Percentiles rank a stretch among this genome's conserved stretches.
phyloP scores from a whole-genome alignment of 2,797 vertebrate species.

The Gambusia yucatana region DNA sequence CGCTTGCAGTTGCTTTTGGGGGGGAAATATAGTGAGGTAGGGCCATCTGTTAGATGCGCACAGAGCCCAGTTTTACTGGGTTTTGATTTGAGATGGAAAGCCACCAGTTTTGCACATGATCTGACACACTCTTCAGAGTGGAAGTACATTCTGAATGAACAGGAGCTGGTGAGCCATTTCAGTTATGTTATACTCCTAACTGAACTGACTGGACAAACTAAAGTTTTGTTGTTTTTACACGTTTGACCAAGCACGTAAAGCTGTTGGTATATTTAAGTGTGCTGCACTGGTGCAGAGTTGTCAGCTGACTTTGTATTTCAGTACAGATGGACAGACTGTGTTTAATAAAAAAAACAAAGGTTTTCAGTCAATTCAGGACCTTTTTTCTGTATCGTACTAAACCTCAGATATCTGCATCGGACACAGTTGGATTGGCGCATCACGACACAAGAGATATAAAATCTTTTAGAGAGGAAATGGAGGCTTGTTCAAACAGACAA shows the following conservation, averaged over 20 bases:
- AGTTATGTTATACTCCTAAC: too few relatives aligned
- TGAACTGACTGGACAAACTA: too few relatives aligned
- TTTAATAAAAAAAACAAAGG: background rate
- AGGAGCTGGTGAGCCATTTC: background rate
- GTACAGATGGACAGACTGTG: too few relatives aligned
- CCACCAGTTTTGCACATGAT: background rate
- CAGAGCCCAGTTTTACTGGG: slow-evolving; percentile 30
- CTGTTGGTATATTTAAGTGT: too few relatives aligned
- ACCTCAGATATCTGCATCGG: background rate
- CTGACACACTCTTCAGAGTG: background rate
- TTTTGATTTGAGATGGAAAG: slow-evolving; percentile 34
- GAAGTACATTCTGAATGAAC: background rate
- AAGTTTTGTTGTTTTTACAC: too few relatives aligned
- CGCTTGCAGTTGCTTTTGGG: background rate
- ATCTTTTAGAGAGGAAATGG: background rate
- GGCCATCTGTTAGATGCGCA: slow-evolving; percentile 42
- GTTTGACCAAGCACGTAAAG: too few relatives aligned
- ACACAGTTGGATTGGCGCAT: too few relatives aligned
- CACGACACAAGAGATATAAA: background rate
- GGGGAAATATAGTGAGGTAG: slow-evolving; percentile 16
- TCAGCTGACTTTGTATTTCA: too few relatives aligned
- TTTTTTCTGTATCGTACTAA: too few relatives aligned
- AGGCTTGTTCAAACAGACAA: background rate
- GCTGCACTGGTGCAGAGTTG: too few relatives aligned
- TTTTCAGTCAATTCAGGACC: too few relatives aligned